phyloP scores from a whole-genome alignment of 2,113 vertebrate species.

The Mirza zaza region DNA sequence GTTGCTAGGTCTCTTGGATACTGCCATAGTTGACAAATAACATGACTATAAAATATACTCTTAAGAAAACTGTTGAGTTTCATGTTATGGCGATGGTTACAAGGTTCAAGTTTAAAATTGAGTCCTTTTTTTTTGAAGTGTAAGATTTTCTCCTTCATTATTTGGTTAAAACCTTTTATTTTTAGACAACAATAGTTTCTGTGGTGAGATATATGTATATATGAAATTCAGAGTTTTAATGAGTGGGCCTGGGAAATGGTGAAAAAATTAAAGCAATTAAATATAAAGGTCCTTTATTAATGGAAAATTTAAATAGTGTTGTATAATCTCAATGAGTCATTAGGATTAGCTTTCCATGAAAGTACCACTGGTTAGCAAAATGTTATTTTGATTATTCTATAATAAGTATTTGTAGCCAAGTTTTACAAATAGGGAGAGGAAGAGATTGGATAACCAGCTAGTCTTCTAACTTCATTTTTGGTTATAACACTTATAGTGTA shows the following conservation, averaged over 20 bases:
- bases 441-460: neutral
- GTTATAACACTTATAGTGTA: neutral
- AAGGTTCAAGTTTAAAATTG: conserved; percentile 12
- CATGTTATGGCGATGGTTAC: neutral
- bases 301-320: conserved; percentile 27
- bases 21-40: neutral
- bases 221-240: conserved; percentile 40
- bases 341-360: conserved; percentile 33
- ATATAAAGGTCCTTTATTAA: neutral
- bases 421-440: neutral
- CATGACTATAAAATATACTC: neutral
- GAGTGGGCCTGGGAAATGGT: neutral
- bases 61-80: neutral
- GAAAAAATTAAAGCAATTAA: conserved; percentile 14
- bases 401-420: neutral
- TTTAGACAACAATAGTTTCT: conserved; percentile 15
- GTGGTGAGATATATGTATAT: neutral
- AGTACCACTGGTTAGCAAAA: neutral
- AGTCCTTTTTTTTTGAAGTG: neutral
- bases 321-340: neutral
- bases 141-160: conserved; percentile 10
- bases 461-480: conserved; percentile 5
- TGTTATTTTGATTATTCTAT: neutral
- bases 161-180: neutral
- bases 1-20: neutral